Percentiles rank a stretch among this genome's conserved stretches.
phyloP scores from a whole-genome alignment of 2,797 vertebrate genomes.

The Acomys russatus region DNA sequence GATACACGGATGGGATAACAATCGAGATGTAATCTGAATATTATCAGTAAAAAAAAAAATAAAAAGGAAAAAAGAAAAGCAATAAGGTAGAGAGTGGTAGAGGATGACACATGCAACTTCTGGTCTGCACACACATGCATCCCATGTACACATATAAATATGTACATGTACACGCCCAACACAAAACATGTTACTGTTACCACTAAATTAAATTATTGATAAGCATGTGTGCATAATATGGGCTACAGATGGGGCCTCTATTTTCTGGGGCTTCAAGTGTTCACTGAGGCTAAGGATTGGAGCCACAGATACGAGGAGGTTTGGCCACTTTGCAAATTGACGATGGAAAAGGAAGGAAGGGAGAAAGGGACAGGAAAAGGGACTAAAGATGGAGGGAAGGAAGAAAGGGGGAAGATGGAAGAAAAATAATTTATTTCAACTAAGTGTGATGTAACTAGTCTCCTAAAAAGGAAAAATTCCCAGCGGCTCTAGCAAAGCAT shows the following conservation, averaged over 20 bases:
- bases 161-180: too few relatives aligned
- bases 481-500: not conserved
- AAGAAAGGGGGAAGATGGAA: not conserved
- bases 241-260: too few relatives aligned
- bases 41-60: too few relatives aligned
- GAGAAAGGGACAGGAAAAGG: too few relatives aligned
- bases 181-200: not conserved
- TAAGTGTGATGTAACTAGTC: not conserved
- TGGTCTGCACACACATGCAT: not conserved
- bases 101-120: not conserved
- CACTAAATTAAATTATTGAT: not conserved
- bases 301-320: not conserved
- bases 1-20: too few relatives aligned
- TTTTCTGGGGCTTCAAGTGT: not conserved
- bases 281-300: not conserved
- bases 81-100: not conserved
- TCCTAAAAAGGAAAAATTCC: not conserved
- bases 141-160: too few relatives aligned
- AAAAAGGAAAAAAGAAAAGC: too few relatives aligned
- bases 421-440: slow-evolving; percentile 5
- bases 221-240: not conserved
- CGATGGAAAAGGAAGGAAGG: not conserved
- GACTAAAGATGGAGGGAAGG: not conserved
- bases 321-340: not conserved
- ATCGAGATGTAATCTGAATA: too few relatives aligned